Evolutionary conservation across 2,113 vertebrate genomes (phyloP), one percentile per base, ranked within the genome.

Genomic region (Phrynosoma blainvillii): DNA sequence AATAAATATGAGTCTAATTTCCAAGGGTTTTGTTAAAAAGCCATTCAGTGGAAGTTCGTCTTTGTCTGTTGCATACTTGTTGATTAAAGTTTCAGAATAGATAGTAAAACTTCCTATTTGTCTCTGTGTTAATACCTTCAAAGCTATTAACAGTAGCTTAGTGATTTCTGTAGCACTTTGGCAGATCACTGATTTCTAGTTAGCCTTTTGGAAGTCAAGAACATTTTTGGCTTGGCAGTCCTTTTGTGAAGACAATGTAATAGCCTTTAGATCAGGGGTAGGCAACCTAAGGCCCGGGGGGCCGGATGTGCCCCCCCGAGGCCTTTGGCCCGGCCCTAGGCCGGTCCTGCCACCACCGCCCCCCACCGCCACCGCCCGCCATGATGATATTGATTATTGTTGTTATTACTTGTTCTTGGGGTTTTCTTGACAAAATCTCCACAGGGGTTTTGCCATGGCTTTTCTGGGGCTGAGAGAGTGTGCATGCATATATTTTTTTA

Each of bases 181-280:
- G 56, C 42, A 86, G 68, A 86, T 5, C 18, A 47, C 9, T 52
- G 2, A 5, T 85, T 65, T 65, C 14, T 30, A 36, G 16, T 84
- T 32, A 23, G 12, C 21, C n/a, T 21, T 84, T 40, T 74, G 14
- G 30, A 84, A 73, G 54, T 56, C 10, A 73, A 56, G 10, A 23
- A 75, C 32, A 42, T 21, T 59, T 20, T 32, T 76, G 21, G 73
- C 16, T 16, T 75, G 54, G 18, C 14, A 23, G 25, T 83, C 20
- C 84, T 90, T 36, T n/a, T 79, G 21, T 86, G 81, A 79, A 65
- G 80, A 62, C 80, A 32, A 90, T 18, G 40, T 77, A 0, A 77
- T 16, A 62, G 54, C 62, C 32, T 75, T 2, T 71, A 88, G 32
- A n/a, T n/a, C n/a, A n/a, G n/a, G n/a, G n/a, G n/a, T n/a, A n/a